Conservation (phyloP, 2,797 vertebrate species). For the Petrocephalus sullivani region DNA sequence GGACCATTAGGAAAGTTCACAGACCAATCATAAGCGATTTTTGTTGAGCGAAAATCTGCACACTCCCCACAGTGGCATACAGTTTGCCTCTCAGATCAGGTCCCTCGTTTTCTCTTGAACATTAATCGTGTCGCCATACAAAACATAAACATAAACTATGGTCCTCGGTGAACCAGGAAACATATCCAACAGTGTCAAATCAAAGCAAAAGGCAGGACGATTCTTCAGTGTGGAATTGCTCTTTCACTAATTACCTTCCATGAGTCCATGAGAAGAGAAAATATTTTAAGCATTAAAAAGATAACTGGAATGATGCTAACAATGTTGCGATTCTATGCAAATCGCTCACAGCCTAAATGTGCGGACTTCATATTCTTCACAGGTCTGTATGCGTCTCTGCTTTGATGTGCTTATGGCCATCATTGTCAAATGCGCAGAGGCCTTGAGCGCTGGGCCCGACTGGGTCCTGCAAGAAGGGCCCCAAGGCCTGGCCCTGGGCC, state of each 20-base stretch:
- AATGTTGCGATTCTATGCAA: background rate
- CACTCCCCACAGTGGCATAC: background rate
- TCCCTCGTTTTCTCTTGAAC: background rate
- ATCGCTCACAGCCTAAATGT: background rate
- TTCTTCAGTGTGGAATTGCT: background rate
- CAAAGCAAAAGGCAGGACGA: background rate
- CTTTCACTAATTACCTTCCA: background rate
- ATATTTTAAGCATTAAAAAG: background rate
- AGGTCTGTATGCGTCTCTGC: conserved; percentile 40
- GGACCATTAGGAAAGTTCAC: background rate
- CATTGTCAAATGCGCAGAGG: conserved; percentile 50
- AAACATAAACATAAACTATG: background rate
- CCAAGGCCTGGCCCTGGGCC: conserved; percentile 42
- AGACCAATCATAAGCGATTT: background rate
- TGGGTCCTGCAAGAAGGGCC: conserved; percentile 39
- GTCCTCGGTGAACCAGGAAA: background rate
- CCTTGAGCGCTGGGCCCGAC: conserved; percentile 1
- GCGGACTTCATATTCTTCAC: conserved; percentile 34
- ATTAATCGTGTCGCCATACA: background rate
- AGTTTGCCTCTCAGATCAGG: background rate
- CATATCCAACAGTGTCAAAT: background rate
- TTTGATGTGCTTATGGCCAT: conserved; percentile 35
- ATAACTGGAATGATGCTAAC: conserved; percentile 9
- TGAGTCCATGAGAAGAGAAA: background rate
- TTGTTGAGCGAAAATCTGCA: background rate